These are phyloP conservation scores for Pipra filicauda DNA, from an alignment of 2,113 vertebrate species.

Conservation along the genomic window DNA sequence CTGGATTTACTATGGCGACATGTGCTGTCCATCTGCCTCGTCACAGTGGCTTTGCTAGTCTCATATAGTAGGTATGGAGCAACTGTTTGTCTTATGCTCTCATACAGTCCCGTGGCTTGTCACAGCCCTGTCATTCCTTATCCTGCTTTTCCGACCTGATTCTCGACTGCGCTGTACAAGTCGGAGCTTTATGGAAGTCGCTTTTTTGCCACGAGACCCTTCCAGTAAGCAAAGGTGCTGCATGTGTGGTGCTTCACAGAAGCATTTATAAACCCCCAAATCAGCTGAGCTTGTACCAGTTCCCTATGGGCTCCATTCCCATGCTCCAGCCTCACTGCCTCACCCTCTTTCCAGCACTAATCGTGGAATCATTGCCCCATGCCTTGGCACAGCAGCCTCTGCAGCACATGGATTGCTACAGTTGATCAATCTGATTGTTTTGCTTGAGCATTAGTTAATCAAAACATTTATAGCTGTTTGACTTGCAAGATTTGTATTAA, in stretches of 20 bases:
- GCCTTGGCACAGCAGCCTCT: neutral
- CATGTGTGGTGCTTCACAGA: neutral
- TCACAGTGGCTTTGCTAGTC: constrained; percentile 88
- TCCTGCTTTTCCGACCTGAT: neutral
- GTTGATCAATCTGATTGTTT: neutral
- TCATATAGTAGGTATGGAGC: constrained; percentile 93
- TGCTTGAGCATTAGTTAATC: neutral
- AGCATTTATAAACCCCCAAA: neutral
- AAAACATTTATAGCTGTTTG: neutral
- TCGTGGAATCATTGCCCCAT: neutral
- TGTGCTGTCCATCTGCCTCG: constrained; percentile 88
- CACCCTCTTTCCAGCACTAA: neutral
- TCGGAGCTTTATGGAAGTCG: neutral
- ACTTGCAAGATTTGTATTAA: neutral
- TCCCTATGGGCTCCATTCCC: neutral
- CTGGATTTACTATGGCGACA: constrained; percentile 98
- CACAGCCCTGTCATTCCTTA: neutral
- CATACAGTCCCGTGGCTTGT: neutral
- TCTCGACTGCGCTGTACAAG: rapidly evolving
- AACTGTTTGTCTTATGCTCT: constrained; percentile 11
- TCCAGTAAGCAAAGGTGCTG: neutral
- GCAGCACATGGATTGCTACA: neutral
- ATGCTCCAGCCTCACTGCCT: neutral
- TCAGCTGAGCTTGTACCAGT: neutral
- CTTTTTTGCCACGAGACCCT: neutral